Conservation (phyloP, 2,888 invertebrate species). For the Mycalesis mineus region DNA sequence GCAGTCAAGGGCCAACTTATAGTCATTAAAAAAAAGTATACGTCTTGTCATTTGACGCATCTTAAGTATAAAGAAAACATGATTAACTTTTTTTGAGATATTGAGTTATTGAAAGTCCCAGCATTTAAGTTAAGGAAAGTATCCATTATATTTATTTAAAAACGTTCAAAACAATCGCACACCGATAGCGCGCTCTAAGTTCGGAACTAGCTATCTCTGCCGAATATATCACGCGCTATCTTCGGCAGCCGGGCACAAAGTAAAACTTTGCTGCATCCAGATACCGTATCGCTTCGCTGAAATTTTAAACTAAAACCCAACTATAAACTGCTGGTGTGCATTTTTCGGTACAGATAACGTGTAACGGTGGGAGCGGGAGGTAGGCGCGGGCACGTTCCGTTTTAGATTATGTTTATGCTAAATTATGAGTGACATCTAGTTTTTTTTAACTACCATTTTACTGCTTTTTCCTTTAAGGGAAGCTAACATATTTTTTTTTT, state of each 20-base stretch:
- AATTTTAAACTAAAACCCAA: slow-evolving; percentile 36
- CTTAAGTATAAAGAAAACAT: no score
- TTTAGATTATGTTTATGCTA: not conserved
- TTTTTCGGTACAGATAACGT: slow-evolving; percentile 23
- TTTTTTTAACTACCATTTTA: no score
- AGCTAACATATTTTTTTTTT: no score
- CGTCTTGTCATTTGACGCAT: no score
- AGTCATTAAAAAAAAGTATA: not conserved
- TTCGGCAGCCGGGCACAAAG: slow-evolving; percentile 30
- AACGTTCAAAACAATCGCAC: slow-evolving; percentile 25
- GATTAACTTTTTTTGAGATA: no score
- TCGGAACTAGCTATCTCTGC: slow-evolving; percentile 31
- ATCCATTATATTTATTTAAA: slow-evolving; percentile 24
- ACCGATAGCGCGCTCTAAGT: slow-evolving; percentile 30
- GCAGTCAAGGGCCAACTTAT: no score
- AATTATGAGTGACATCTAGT: not conserved
- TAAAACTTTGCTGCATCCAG: slow-evolving; percentile 34
- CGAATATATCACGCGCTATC: slow-evolving; percentile 39
- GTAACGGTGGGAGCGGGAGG: slow-evolving; percentile 2
- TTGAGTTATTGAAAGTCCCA: no score
- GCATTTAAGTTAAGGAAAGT: no score
- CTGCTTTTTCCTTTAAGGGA: no score
- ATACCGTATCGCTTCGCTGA: slow-evolving; percentile 33
- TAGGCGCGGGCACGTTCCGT: not conserved
- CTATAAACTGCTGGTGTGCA: slow-evolving; percentile 25